Evolutionary conservation across 2,888 invertebrate genomes (phyloP).

Genomic region (Callimorpha dominula): DNA sequence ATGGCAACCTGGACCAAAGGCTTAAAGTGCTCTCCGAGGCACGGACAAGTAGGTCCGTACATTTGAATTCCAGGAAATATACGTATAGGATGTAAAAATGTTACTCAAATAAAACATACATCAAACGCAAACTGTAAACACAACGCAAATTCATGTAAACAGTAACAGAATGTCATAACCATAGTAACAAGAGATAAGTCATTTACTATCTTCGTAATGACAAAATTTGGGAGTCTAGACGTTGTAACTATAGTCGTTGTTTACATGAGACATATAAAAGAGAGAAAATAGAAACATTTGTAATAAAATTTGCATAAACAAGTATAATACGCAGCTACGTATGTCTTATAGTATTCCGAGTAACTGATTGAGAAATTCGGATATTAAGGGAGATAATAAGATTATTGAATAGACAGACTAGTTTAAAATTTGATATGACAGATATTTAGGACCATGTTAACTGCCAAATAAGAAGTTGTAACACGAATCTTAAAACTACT

Average conservation of each 20-base stretch:
- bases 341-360: not conserved
- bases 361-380: not conserved
- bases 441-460: not conserved
- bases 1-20: too few relatives aligned
- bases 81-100: not conserved
- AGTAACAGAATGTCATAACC: not conserved
- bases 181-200: not conserved
- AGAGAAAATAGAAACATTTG: slow-evolving; percentile 4
- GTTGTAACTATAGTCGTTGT: not conserved
- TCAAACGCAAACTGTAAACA: too few relatives aligned
- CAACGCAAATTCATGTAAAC: too few relatives aligned
- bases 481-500: too few relatives aligned
- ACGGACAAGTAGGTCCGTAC: too few relatives aligned
- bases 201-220: not conserved
- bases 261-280: not conserved
- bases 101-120: not conserved
- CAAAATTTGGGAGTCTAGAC: not conserved
- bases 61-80: too few relatives aligned
- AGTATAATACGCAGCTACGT: not conserved
- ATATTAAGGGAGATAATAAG: not conserved
- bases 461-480: not conserved
- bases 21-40: too few relatives aligned
- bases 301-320: not conserved
- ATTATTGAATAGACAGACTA: not conserved
- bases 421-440: not conserved